Percentiles rank a stretch among this genome's conserved stretches.
phyloP scores from a whole-genome alignment of 2,113 vertebrate genomes.

The Passer domesticus region DNA sequence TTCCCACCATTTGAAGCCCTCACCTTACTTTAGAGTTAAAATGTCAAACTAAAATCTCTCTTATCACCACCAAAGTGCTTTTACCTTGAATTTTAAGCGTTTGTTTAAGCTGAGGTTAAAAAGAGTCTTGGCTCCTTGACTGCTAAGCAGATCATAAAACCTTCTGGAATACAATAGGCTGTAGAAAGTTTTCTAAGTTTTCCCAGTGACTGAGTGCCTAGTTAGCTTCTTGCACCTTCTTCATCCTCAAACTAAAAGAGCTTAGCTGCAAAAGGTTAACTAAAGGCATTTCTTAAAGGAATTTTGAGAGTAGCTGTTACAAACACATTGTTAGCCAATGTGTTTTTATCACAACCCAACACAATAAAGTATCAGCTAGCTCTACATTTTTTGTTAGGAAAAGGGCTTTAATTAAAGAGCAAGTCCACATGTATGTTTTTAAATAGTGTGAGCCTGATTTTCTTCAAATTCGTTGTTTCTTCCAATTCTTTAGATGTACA shows the following conservation, averaged over 20 bases:
- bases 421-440: neutral
- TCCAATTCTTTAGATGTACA: neutral
- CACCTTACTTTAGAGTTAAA: neutral
- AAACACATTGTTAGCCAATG: neutral
- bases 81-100: neutral
- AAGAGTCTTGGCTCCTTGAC: neutral
- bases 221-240: neutral
- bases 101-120: constrained; percentile 22
- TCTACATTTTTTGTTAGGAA: neutral
- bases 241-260: neutral
- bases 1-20: neutral
- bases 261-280: neutral
- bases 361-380: neutral
- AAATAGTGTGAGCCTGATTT: neutral
- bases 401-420: neutral
- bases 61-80: neutral
- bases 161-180: neutral
- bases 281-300: neutral
- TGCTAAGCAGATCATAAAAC: neutral
- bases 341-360: neutral
- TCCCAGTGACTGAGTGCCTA: neutral
- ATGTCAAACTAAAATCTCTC: neutral
- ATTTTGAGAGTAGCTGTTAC: neutral
- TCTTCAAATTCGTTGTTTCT: neutral
- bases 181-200: neutral